Base-by-base conservation (phyloP, 53 echinoderm and acorn worm species). In the Astropecten irregularis region DNA sequence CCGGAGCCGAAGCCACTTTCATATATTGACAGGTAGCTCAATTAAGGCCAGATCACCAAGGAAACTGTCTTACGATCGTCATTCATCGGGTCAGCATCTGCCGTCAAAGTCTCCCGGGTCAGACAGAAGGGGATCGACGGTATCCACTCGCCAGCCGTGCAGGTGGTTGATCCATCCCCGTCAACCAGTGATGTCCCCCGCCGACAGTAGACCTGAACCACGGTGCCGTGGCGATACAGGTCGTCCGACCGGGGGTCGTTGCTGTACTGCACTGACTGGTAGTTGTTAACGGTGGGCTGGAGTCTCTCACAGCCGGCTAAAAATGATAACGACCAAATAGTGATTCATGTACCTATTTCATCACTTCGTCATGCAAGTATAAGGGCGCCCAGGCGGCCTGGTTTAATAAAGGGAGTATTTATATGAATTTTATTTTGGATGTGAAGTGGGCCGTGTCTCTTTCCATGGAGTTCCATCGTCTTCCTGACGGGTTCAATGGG, bases 131-230 rank as follows among this genome's bases (percentile, higher is more conserved):
- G 95, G 2, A 95, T 89, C 1, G 76, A 59, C 11, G 91, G 91
- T 15, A 95, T 13, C 95, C 95, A 95, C 34, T 89, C 71, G 0
- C 95, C 95, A 2, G 95, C 95, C 11, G 25, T 76, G 64, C 95
- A 95, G 33, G 83, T 69, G 0, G 95, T 68, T 1, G 76, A 70
- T 2, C 91, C 89, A n/a, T 83, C 82, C 49, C 88, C 89, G 13
- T 76, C n/a, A 6, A 83, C 83, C 11, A 95, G 64, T 3, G 62
- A 47, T 33, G 86, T 91, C 7, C 91, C 84, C 30, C 65, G 54
- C 28, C 82, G 82, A 20, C 95, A 95, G 47, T 87, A 89, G 28
- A 91, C 87, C 84, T 89, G 82, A 3, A 72, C 89, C n/a, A 77
- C 60, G 14, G 94, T 91, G 13, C 85, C 88, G 30, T 91, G 85